These are phyloP conservation scores for Porites cylindrica DNA, from an alignment of 92 coral and sea anemone species.

Conservation along the genomic window DNA sequence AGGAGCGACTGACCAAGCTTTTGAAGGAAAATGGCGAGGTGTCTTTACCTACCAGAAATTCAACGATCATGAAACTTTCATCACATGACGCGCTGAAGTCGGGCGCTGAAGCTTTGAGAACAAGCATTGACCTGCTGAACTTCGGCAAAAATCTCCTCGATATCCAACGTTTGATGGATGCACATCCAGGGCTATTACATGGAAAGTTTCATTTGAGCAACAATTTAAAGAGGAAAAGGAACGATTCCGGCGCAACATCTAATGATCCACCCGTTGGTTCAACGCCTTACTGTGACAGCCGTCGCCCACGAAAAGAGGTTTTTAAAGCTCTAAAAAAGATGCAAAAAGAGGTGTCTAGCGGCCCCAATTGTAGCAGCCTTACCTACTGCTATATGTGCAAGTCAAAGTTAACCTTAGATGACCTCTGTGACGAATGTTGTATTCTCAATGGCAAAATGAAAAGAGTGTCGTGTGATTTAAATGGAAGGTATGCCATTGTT, in stretches of 20 bases:
- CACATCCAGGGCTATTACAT: conserved; percentile 44
- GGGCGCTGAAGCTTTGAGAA: conserved; percentile 37
- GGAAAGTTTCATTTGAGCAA: not conserved
- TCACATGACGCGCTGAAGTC: conserved; percentile 9
- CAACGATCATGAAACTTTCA: conserved; percentile 29
- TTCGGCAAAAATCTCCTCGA: conserved; percentile 30
- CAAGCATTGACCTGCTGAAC: conserved; percentile 27
- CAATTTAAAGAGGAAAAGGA: conserved; percentile 23
- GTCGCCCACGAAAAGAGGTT: conserved; percentile 42
- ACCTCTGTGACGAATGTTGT: conserved; percentile 25
- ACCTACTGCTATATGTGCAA: conserved; percentile 45
- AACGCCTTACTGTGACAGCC: conserved; percentile 21
- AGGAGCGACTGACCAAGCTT: conserved; percentile 23
- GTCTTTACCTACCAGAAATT: not conserved
- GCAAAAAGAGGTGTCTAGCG: not conserved
- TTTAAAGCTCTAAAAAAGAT: conserved; percentile 31
- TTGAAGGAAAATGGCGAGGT: conserved; percentile 9
- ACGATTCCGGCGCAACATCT: not conserved
- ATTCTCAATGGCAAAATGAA: conserved; percentile 33
- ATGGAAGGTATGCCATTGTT: conserved; percentile 42
- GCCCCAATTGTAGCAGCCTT: not conserved
- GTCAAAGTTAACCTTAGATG: not conserved
- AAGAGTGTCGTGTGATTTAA: conserved; percentile 27
- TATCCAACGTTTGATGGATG: conserved; percentile 30
- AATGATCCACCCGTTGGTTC: not conserved